Evolutionary conservation across 2,797 vertebrate species (phyloP).

Genomic region (Pagetopsis macropterus): DNA sequence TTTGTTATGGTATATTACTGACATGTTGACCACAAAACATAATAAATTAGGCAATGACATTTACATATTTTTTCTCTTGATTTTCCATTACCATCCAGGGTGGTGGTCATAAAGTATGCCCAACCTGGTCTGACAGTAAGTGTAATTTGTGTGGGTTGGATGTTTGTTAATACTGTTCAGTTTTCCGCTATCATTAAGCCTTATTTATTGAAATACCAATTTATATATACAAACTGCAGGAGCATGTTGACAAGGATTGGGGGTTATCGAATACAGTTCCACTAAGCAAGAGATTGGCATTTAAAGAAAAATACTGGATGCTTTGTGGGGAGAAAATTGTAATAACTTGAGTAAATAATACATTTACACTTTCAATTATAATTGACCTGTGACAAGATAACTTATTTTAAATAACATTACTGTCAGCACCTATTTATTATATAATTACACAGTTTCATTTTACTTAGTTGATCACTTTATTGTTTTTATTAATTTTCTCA

Average conservation of each 20-base stretch:
- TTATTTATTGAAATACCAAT: background rate
- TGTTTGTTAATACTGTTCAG: background rate
- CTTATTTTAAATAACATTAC: too few species aligned
- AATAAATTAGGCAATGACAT: background rate
- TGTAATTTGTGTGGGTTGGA: background rate
- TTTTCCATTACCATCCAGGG: background rate
- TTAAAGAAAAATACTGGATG: background rate
- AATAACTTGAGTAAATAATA: conserved; percentile 1
- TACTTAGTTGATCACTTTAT: background rate
- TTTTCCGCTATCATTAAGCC: conserved; percentile 4
- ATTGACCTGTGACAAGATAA: background rate
- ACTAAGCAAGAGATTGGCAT: background rate
- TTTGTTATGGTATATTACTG: background rate
- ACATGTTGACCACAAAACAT: background rate
- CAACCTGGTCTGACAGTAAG: background rate
- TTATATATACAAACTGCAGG: too few species aligned
- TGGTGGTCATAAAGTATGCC: background rate
- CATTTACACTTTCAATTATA: background rate
- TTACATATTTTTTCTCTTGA: background rate
- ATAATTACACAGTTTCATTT: background rate
- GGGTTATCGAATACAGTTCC: background rate
- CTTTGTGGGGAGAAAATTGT: background rate
- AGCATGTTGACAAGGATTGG: background rate
- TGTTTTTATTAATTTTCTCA: background rate
- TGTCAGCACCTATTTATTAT: background rate